Conservation (phyloP, 2,797 vertebrate genomes). For the Hypotaenidia philippensis region DNA sequence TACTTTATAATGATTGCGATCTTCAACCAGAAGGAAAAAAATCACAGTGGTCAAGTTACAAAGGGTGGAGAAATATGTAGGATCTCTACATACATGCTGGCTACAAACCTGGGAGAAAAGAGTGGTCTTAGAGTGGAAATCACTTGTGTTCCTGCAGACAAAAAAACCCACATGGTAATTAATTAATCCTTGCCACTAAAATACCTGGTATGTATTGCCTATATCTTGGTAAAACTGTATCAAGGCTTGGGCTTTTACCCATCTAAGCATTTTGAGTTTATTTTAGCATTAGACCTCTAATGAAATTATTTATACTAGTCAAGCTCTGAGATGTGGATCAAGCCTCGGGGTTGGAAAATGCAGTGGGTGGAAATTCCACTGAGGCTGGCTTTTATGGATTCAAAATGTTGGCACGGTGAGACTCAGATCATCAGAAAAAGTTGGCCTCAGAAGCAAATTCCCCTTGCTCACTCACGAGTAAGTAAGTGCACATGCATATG, state of each 20-base stretch:
- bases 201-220: not conserved
- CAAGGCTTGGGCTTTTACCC: not conserved
- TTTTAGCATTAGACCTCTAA: not conserved
- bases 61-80: not conserved
- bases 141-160: not conserved
- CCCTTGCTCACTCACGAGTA: not conserved
- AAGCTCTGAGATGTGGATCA: not conserved
- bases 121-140: not conserved
- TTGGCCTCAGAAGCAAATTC: not conserved
- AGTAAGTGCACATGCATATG: rapidly evolving
- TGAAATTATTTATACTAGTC: not conserved
- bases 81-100: not conserved
- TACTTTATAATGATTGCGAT: not conserved
- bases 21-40: not conserved
- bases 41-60: not conserved
- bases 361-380: not conserved
- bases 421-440: not conserved
- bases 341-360: not conserved
- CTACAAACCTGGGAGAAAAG: not conserved
- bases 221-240: not conserved
- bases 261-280: not conserved
- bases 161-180: not conserved
- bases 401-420: not conserved
- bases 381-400: not conserved
- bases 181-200: not conserved